These are phyloP conservation scores for Galagoides demidoff DNA, from an alignment of 2,797 vertebrate genomes.

Conservation along the genomic window DNA sequence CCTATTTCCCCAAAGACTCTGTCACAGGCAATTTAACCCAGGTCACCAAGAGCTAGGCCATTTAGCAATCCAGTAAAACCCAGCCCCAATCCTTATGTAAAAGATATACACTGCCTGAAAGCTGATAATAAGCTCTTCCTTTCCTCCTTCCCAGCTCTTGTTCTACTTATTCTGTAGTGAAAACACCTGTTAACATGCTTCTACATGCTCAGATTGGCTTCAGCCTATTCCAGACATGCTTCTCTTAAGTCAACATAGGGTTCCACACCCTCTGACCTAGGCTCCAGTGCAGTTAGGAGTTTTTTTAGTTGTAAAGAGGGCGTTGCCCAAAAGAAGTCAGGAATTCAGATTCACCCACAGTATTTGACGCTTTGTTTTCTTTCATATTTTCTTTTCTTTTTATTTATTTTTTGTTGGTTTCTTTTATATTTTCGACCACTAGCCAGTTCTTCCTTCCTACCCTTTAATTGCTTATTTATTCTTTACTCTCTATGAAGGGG, in stretches of 20 bases:
- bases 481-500: conserved; percentile 18
- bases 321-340: neutral
- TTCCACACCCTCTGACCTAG: neutral
- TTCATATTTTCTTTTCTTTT: neutral
- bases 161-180: neutral
- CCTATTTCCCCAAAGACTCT: conserved; percentile 32
- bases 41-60: conserved; percentile 29
- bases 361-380: neutral
- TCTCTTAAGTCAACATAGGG: neutral
- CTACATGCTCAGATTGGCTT: neutral
- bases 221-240: neutral
- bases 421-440: neutral
- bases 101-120: neutral
- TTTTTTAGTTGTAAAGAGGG: neutral
- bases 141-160: neutral
- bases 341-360: neutral
- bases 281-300: neutral
- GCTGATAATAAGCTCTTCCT: neutral
- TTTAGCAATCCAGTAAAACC: conserved; percentile 25
- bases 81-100: neutral
- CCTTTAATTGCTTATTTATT: neutral
- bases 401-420: neutral
- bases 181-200: neutral
- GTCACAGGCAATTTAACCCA: conserved; percentile 51
- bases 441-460: neutral